A percentile compares a stretch with the other conserved stretches of the same genome.
phyloP scores from a whole-genome alignment of 2,888 invertebrate genomes.

The Apotomis capreana region DNA sequence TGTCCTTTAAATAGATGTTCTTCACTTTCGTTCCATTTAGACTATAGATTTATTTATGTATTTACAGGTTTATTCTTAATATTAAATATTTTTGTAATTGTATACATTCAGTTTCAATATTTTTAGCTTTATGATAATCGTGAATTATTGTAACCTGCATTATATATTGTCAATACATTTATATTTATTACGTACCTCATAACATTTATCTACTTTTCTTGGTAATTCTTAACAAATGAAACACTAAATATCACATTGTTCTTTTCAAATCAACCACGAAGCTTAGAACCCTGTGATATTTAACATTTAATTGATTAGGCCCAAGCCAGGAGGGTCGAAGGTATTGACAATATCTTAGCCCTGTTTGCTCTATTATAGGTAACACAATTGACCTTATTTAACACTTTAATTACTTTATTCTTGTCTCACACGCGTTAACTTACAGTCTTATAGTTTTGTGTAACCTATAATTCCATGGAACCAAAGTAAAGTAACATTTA shows the following conservation, averaged over 20 bases:
- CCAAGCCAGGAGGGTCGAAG: conserved; percentile 3
- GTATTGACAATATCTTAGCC: conserved; percentile 29
- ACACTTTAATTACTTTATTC: conserved; percentile 38
- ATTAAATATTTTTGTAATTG: conserved; percentile 51
- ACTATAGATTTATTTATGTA: conserved; percentile 55
- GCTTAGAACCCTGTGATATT: conserved; percentile 3
- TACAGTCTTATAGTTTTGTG: conserved; percentile 44
- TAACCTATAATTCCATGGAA: conserved; percentile 62
- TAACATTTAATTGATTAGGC: conserved; percentile 16
- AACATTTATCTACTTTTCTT: neutral
- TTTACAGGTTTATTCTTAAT: conserved; percentile 62
- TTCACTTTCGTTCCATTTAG: conserved; percentile 77
- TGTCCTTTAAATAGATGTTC: conserved; percentile 63
- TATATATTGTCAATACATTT: conserved; percentile 22
- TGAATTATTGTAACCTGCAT: conserved; percentile 15
- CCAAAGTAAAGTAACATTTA: conserved; percentile 73
- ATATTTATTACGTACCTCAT: conserved; percentile 2
- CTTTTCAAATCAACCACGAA: neutral
- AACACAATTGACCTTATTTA: conserved; percentile 36
- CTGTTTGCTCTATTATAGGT: conserved; percentile 30
- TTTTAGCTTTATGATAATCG: conserved; percentile 30
- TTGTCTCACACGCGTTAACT: conserved; percentile 33
- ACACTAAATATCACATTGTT: conserved; percentile 7
- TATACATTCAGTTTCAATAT: conserved; percentile 45
- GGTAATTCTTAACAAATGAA: neutral